Base-by-base conservation (phyloP, 2,113 vertebrate genomes). In the Crypturellus undulatus region DNA sequence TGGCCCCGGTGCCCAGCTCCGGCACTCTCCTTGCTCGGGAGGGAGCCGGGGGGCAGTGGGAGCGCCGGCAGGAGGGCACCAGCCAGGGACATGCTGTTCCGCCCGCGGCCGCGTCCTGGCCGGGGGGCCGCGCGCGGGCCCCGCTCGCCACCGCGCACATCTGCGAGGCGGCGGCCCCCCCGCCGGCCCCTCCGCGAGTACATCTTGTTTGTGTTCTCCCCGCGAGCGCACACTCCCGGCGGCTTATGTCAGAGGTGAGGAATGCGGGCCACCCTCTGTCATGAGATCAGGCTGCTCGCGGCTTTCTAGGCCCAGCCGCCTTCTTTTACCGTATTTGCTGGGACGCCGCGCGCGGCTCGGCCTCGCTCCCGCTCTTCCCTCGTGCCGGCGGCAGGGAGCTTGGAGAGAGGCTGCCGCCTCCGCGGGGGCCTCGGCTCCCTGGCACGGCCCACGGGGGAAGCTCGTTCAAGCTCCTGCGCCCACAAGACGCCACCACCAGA, bases 161-260 rank as follows among this genome's bases (percentile, higher is more conserved):
- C 92, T 92, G 94, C 95, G 95, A 95, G 63, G 77, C 0, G 92
- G 77, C 43, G 92, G 92, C 84, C 70, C 88, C 54, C 38, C 90
- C 77, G 62, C 87, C 96, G n/a, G 91, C 92, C 92, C 76, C 38
- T 38, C 38, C 38, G 54, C 67, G 30, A 93, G 96, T 94, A 97
- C 97, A 96, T 95, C 93, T 96, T 97, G 97, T 96, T 97, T 96
- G 97, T 97, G 97, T 95, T 96, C 95, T 96, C 71, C 40, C 71
- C 43, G 96, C 81, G 21, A 95, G 96, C 87, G 96, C 87, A 63
- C 94, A 69, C 96, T 97, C 96, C 95, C 95, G 93, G 96, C 40
- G 92, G 95, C 94, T 96, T 97, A 97, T 97, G 97, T 97, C 96
- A 97, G 97, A 92, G 97, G 96, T 97, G 97, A 96, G 95, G 97